phyloP scores from a whole-genome alignment of 2,113 vertebrate species.

The Ondatra zibethicus region DNA sequence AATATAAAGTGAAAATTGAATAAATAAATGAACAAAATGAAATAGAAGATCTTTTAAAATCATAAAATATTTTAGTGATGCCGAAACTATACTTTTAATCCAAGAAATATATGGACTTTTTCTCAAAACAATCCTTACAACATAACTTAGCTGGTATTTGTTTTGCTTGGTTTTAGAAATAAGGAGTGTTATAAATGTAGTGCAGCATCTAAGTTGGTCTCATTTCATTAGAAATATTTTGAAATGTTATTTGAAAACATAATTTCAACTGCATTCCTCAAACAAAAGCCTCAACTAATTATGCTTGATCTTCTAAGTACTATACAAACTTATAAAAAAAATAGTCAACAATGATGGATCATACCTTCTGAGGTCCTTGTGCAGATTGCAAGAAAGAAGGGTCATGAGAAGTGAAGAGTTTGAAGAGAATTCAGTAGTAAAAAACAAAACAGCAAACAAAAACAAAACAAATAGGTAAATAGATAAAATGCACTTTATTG shows the following conservation, averaged over 20 bases:
- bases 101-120: neutral
- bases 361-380: neutral
- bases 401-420: neutral
- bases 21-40: neutral
- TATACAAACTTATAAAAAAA: neutral
- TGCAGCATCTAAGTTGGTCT: neutral
- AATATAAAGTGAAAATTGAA: neutral
- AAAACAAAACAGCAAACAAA: neutral
- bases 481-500: neutral
- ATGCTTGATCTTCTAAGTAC: neutral
- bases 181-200: neutral
- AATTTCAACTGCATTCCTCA: neutral
- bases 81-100: neutral
- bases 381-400: neutral
- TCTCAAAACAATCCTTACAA: neutral
- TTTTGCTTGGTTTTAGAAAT: neutral
- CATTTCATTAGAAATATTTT: neutral
- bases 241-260: neutral
- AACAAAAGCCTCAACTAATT: neutral
- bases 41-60: neutral
- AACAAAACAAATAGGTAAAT: no score
- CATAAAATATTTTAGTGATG: constrained; percentile 15
- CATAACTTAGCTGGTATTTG: neutral
- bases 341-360: no score
- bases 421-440: neutral